phyloP scores from a whole-genome alignment of 2,888 invertebrate species.

The Lomographa bimaculata region DNA sequence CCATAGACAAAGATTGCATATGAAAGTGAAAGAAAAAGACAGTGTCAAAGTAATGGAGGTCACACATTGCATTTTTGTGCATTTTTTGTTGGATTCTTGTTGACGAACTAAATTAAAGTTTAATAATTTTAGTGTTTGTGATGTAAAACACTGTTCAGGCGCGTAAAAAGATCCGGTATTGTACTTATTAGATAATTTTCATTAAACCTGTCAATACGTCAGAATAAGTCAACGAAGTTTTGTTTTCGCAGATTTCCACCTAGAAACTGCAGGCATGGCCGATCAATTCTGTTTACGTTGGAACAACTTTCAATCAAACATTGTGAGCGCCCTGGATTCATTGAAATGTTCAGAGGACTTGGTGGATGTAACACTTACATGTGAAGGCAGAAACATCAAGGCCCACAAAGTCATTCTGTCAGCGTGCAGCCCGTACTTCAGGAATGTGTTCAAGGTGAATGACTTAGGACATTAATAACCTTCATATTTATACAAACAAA shows the following conservation, averaged over 20 bases:
- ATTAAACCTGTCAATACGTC: constrained; percentile 45
- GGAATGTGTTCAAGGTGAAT: constrained; percentile 88
- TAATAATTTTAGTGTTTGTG: constrained; percentile 43
- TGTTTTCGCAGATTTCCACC: constrained; percentile 56
- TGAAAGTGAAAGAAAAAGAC: constrained; percentile 70
- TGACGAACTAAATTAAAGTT: constrained; percentile 40
- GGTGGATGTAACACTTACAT: constrained; percentile 89
- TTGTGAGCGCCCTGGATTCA: constrained; percentile 87
- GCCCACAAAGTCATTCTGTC: constrained; percentile 90
- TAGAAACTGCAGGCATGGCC: constrained; percentile 70
- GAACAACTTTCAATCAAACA: constrained; percentile 89
- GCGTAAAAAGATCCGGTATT: constrained; percentile 32
- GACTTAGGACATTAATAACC: constrained; percentile 78
- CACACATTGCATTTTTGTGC: constrained; percentile 79
- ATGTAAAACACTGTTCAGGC: constrained; percentile 49
- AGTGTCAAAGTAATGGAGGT: constrained; percentile 74
- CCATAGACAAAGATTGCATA: constrained; percentile 24
- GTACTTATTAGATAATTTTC: constrained; percentile 24
- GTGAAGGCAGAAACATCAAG: constrained; percentile 88
- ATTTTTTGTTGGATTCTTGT: constrained; percentile 45
- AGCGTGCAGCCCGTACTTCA: constrained; percentile 90
- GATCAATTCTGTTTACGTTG: constrained; percentile 90
- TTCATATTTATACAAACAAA: constrained; percentile 62
- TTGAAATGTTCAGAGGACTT: constrained; percentile 87
- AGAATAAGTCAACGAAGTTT: constrained; percentile 43